phyloP scores from a whole-genome alignment of 2,797 vertebrate species.

The Acestrorhynchus altus region DNA sequence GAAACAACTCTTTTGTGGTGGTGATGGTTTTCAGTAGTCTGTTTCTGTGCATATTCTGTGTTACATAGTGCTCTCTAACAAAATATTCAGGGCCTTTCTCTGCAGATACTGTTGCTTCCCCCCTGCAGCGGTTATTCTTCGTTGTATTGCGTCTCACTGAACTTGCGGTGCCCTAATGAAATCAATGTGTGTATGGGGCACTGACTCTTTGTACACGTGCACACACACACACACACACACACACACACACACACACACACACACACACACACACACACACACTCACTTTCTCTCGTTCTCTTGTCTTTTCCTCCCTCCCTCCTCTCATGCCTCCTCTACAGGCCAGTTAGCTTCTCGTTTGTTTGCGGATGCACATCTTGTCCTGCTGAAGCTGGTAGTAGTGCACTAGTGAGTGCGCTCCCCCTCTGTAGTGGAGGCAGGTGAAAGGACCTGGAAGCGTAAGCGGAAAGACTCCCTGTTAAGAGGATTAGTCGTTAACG shows the following conservation, averaged over 20 bases:
- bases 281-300: background rate
- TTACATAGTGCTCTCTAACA: background rate
- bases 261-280: background rate
- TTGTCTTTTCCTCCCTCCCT: background rate
- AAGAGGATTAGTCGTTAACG: constrained; percentile 42
- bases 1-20: background rate
- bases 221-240: background rate
- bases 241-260: background rate
- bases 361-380: constrained; percentile 29
- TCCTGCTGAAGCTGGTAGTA: constrained; percentile 29
- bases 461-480: constrained; percentile 27
- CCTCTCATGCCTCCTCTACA: background rate
- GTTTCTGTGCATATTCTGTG: background rate
- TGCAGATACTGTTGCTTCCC: background rate
- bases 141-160: too few species aligned
- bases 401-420: background rate
- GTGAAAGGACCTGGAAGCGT: constrained; percentile 29
- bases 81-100: background rate
- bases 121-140: too few species aligned
- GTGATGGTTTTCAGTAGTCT: background rate
- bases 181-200: background rate
- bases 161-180: too few species aligned
- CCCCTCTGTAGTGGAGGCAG: constrained; percentile 17
- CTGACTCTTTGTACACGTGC: background rate
- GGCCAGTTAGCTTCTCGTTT: constrained; percentile 11